A percentile compares a stretch with the other conserved stretches of the same genome.
These are phyloP conservation scores for Pangasianodon gigas DNA, from an alignment of 2,113 vertebrate species.

Conservation along the genomic window DNA sequence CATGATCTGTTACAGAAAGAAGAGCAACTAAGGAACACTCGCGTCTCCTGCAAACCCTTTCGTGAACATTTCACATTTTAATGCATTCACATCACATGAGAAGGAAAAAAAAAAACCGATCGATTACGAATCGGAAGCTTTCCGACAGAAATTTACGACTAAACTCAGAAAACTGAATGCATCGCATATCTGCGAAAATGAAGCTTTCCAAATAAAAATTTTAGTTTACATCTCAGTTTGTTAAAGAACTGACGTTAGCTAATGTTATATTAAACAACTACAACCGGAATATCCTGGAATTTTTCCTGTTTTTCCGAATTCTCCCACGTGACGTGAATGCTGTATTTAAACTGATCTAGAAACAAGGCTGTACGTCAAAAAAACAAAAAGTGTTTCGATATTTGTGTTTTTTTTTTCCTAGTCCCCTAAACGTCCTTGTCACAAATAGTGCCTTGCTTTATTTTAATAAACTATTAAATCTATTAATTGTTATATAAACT, in stretches of 20 bases:
- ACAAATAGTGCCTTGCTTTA: constrained; percentile 34
- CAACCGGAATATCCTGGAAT: background rate
- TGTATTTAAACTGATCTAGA: background rate
- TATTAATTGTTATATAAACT: background rate
- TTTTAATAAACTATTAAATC: constrained; percentile 28
- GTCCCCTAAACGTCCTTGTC: background rate
- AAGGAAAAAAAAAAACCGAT: background rate
- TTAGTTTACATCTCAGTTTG: background rate
- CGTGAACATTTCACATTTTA: constrained; percentile 2
- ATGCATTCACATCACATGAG: background rate
- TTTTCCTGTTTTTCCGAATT: background rate
- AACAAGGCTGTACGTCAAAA: constrained; percentile 12
- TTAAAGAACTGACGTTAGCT: background rate
- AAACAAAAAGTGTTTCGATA: constrained; percentile 18
- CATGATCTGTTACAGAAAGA: constrained; percentile 35
- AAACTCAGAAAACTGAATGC: background rate
- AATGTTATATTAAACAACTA: background rate
- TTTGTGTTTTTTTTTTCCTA: constrained; percentile 8
- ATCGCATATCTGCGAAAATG: background rate
- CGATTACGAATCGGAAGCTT: background rate
- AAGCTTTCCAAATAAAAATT: background rate
- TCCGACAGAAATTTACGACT: background rate
- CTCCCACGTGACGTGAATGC: background rate
- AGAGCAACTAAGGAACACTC: constrained; percentile 17
- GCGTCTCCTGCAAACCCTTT: background rate